Conservation (phyloP, 2,797 vertebrate genomes). For the Pangasius mekongensis region DNA sequence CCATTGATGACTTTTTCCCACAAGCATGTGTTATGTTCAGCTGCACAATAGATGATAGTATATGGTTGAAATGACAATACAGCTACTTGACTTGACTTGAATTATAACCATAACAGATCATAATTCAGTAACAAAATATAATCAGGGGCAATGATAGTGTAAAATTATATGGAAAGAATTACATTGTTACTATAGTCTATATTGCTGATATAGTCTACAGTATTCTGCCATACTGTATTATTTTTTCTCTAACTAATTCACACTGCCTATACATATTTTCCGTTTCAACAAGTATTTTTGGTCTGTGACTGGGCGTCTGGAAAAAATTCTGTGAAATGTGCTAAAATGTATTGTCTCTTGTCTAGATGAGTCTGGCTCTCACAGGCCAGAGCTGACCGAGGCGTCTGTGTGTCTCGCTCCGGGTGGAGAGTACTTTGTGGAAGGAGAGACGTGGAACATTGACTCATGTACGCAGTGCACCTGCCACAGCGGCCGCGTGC, state of each 20-base stretch:
- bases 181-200: background rate
- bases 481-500: slow-evolving; percentile 83
- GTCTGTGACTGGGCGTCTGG: background rate
- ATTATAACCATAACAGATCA: background rate
- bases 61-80: background rate
- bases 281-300: background rate
- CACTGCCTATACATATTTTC: background rate
- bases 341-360: background rate
- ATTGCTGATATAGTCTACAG: background rate
- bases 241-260: background rate
- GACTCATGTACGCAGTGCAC: slow-evolving; percentile 89
- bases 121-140: background rate
- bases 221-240: background rate
- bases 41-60: background rate
- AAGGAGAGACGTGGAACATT: slow-evolving; percentile 90
- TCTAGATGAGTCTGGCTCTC: slow-evolving; percentile 59
- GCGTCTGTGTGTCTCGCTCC: slow-evolving; percentile 85
- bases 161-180: background rate
- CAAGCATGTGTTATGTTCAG: background rate
- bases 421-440: slow-evolving; percentile 86
- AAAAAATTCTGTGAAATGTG: background rate
- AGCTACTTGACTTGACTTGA: background rate
- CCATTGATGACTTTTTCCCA: background rate
- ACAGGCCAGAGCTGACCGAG: slow-evolving; percentile 82
- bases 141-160: background rate